Evolutionary conservation across 2,797 vertebrate genomes (phyloP).

Genomic region (Sebastes trivittatus): DNA sequence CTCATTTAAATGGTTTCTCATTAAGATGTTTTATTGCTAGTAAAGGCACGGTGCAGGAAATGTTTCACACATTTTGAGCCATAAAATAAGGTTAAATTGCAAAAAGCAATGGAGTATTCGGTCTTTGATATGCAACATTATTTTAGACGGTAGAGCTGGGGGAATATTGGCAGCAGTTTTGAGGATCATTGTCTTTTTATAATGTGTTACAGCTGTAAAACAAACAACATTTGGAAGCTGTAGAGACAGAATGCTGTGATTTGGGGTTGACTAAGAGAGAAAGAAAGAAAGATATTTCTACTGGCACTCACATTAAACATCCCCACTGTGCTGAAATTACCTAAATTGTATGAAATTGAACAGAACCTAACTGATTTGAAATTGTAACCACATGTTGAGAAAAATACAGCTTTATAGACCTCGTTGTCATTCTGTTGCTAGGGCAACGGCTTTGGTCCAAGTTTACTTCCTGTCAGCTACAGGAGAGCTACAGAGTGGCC

Average conservation of each 20-base stretch:
- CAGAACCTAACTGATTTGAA: conserved; percentile 1
- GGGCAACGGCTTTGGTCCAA: too few relatives aligned
- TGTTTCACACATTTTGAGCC: conserved; percentile 25
- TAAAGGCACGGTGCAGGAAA: not conserved
- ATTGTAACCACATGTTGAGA: not conserved
- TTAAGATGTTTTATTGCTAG: conserved; percentile 12
- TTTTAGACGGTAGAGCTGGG: not conserved
- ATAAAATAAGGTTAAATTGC: conserved; percentile 36
- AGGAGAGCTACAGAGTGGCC: not conserved
- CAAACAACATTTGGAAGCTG: not conserved
- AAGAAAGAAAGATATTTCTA: not conserved
- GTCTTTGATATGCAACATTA: conserved; percentile 32
- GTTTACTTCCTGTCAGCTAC: not conserved
- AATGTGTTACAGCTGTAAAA: not conserved
- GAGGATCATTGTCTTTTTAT: not conserved
- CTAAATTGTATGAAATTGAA: not conserved
- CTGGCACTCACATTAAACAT: not conserved
- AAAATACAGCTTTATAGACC: not conserved
- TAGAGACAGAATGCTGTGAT: not conserved
- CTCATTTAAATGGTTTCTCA: conserved; percentile 2
- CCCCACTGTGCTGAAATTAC: not conserved
- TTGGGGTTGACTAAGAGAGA: not conserved
- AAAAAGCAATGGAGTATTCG: conserved; percentile 22
- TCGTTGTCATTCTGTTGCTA: not conserved
- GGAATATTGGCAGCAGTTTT: conserved; percentile 22